Evolutionary conservation across 2,888 invertebrate species (phyloP), one percentile per base, ranked within the genome.

Genomic region (Crocallis elinguaria): DNA sequence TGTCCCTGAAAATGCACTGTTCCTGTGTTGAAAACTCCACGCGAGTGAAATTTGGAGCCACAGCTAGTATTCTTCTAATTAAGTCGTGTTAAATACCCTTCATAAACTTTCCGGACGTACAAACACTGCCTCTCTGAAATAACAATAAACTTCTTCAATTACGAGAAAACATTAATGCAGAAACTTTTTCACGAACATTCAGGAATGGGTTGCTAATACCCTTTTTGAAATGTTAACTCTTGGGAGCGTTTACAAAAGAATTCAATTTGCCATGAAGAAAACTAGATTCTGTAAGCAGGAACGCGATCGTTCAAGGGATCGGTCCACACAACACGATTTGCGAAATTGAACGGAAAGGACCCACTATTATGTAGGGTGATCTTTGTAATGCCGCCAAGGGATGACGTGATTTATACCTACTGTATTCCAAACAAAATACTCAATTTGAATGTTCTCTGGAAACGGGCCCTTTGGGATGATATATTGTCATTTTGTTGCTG

Each of bases 281-380:
- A 71, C 69, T 69, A 69, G 71, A 76, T 73, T 73, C 64, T 64
- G 65, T 61, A 60, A 69, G 67, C 62, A 62, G 71, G 67, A 73
- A 70, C 64, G 68, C 72, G 77, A 81, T 82, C 80, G 77, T 75
- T 77, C 82, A 77, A 66, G 63, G 70, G 71, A 55, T 59, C 63
- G 60, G 57, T 46, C 51, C 61, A 71, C 68, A 76, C 75, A 74
- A 43, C 46, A 38, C 75, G 81, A 81, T 83, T 80, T 83, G 73
- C 72, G 77, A 82, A 82, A 82, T 82, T 81, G 80, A 81, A 82
- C 81, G 82, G 81, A 82, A 66, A 79, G 73, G 78, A 72, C 72
- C 68, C 67, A 73, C 80, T 77, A 80, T 79, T 78, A 79, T 74
- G 75, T 67, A 58, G 76, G 75, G 73, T 76, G 79, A 81, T 82